Percentiles rank a stretch among this genome's conserved stretches.
Conservation (phyloP, 2,888 invertebrate species). For the Papilio gigon region DNA sequence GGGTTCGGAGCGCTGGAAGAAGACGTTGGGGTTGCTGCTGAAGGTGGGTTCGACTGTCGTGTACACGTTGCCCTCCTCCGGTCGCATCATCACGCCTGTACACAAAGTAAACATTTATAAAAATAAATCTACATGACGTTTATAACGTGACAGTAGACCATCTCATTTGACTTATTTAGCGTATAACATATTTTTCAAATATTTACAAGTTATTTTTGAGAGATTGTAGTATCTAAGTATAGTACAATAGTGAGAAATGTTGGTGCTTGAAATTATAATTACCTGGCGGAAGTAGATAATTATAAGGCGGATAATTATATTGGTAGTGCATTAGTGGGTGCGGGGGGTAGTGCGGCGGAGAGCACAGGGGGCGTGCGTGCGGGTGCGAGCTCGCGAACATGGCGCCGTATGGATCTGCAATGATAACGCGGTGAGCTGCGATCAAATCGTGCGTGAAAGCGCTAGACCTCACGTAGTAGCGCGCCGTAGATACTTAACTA, state of each 20-base stretch:
- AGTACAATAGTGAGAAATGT: background rate
- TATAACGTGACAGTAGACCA: background rate
- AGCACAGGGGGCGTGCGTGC: conserved; percentile 76
- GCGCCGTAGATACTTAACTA: conserved; percentile 81
- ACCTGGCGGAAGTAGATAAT: conserved; percentile 79
- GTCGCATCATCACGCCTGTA: conserved; percentile 89
- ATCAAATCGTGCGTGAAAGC: conserved; percentile 70
- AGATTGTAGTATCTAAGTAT: background rate
- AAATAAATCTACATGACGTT: background rate
- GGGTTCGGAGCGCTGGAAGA: conserved; percentile 90
- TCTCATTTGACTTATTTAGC: background rate
- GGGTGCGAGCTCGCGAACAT: conserved; percentile 73
- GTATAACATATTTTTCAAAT: no score
- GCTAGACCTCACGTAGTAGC: conserved; percentile 76
- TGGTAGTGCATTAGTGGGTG: conserved; percentile 79
- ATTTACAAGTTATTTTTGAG: background rate
- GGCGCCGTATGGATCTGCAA: conserved; percentile 77
- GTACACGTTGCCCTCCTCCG: conserved; percentile 92
- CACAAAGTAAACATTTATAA: conserved; percentile 40
- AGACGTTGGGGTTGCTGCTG: conserved; percentile 95
- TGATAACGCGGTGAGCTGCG: conserved; percentile 63
- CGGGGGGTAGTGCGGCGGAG: conserved; percentile 79
- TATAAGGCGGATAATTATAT: conserved; percentile 77
- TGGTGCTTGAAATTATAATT: conserved; percentile 52
- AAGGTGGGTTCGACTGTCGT: conserved; percentile 92